Base-by-base conservation (phyloP, 1,140 invertebrate genomes). In the Sinonovacula constricta region DNA sequence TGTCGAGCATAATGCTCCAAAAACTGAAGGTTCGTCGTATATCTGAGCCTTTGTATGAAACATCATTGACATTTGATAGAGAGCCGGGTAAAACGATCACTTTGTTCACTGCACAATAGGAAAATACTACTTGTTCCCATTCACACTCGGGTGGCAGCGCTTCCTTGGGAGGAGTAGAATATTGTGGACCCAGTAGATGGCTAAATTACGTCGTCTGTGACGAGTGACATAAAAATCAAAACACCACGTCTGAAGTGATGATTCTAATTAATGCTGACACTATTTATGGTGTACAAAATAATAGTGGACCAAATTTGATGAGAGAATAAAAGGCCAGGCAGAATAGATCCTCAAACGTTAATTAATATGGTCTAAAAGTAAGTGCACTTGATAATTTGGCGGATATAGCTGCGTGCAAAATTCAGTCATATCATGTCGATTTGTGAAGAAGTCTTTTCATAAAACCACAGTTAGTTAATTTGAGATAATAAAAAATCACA, bases 21-120 rank as follows among this genome's bases (percentile, higher is more conserved):
- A 31, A 51, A 26, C 15, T 24, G 59, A 60, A 33, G 59, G 45
- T 30, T 51, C 14, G 12, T 14, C 7, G 31, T n/a, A n/a, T n/a
- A n/a, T n/a, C n/a, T n/a, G n/a, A n/a, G n/a, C n/a, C 45, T 45
- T 74, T 63, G 70, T 62, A 31, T 7, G 36, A 10, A 5, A 39
- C 70, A 36, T 33, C 49, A 39, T 74, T 74, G 70, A 74, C 70
- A 63, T 74, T 74, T 74, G 70, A 74, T 74, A 56, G 45, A 53
- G 70, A 14, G 34, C 60, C 53, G 31, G 53, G 24, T 34, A 69
- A 45, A 7, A 7, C 7, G 39, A 10, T 45, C 39, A 45, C 18
- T 45, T 18, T 45, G 39, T 10, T 10, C 7, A 7, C 39, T 18
- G 18, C 39, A 10, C 18, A 45, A 45, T 45, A 45, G 18, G 18